Base-by-base conservation (phyloP, 2,113 vertebrate genomes). In the Promerops cafer region DNA sequence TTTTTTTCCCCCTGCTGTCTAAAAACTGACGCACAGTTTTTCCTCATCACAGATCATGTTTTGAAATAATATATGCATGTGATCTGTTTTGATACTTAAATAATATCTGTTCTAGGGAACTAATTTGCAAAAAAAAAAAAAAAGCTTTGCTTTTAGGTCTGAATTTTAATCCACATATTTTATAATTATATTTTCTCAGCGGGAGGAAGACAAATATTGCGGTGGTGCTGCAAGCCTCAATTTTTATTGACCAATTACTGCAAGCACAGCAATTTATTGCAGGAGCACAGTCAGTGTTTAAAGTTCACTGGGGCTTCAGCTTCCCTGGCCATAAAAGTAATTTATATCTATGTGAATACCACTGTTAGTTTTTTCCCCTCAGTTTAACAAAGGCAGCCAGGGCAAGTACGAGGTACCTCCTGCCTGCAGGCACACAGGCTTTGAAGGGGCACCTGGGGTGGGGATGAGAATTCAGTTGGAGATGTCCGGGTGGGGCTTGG, bases 221-320 rank as follows among this genome's bases (percentile, higher is more conserved):
- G 3, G 30, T 57, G 33, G 33, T 95, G 63, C 52, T 91, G 61
- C 87, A 91, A 94, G 35, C 65, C 79, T 88, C 27, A 54, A 3
- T 81, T 96, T 97, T 96, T 94, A 72, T 74, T 63, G 91, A 53
- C 56, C 70, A 81, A 54, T 96, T 96, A 89, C 87, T 0, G 0
- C 89, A 79, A 83, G 37, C 40, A 70, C 49, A 90, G 83, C 72
- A 89, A 61, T 84, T 78, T 74, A 88, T 92, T 91, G 27, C 88
- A 37, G 53, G n/a, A 61, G 44, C 59, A 54, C 45, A 76, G n/a
- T 81, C 39, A 16, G 9, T 84, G 78, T 83, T 76, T 96, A 91
- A 96, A 93, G 92, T 91, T 95, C 80, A 77, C 60, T 90, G 80
- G 47, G 75, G 63, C 53, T 87, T 70, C 37, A 87, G 61, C 52